phyloP scores from a whole-genome alignment of 2,888 invertebrate species.

The Caenorhabditis sp. region DNA sequence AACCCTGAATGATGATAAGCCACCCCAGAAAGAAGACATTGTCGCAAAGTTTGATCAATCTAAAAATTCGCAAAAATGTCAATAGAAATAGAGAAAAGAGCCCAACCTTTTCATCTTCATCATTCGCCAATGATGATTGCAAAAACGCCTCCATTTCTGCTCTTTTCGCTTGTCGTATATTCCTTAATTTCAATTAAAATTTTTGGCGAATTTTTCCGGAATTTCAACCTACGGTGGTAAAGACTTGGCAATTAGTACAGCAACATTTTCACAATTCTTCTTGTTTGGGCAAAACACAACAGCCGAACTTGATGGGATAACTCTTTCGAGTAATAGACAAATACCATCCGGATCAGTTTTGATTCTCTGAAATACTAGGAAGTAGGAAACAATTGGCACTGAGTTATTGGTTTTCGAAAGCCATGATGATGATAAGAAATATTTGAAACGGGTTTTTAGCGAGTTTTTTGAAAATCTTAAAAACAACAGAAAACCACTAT shows the following conservation, averaged over 20 bases:
- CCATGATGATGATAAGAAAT: too few species aligned
- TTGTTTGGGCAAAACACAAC: slow-evolving; percentile 92
- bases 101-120: slow-evolving; percentile 36
- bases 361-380: slow-evolving; percentile 18
- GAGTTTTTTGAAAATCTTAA: too few species aligned
- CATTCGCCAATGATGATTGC: slow-evolving; percentile 37
- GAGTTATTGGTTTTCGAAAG: too few species aligned
- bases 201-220: neutral
- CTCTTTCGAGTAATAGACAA: slow-evolving; percentile 75
- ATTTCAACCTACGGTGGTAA: slow-evolving; percentile 72
- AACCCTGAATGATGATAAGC: slow-evolving; percentile 90
- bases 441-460: too few species aligned
- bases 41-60: slow-evolving; percentile 76
- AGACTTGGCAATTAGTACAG: slow-evolving; percentile 80
- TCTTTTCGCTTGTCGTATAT: slow-evolving; percentile 31
- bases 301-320: slow-evolving; percentile 82
- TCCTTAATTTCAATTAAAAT: slow-evolving; percentile 22
- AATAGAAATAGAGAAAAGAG: neutral
- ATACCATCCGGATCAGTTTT: slow-evolving; percentile 53
- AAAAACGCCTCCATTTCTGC: slow-evolving; percentile 38
- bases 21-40: slow-evolving; percentile 82
- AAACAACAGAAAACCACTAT: too few species aligned
- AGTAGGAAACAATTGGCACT: neutral
- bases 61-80: neutral
- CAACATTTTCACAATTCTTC: slow-evolving; percentile 90